Conservation (phyloP, 2,797 vertebrate genomes). For the Etheostoma perlongum region DNA sequence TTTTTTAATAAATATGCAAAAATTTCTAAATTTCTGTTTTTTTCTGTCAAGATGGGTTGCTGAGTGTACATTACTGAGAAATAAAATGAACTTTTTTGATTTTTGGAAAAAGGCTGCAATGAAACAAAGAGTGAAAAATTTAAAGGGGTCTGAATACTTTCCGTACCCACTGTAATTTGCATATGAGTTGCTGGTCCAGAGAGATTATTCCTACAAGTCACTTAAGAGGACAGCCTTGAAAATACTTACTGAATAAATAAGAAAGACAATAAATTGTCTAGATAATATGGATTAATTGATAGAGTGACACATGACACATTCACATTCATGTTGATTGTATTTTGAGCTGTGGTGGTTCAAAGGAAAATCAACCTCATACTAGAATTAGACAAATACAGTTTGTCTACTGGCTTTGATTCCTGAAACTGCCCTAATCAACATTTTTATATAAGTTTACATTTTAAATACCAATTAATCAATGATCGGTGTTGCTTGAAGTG, state of each 20-base stretch:
- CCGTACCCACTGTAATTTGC: no score
- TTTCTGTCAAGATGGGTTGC: no score
- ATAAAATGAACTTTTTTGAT: no score
- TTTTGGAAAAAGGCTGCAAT: no score
- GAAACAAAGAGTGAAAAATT: no score
- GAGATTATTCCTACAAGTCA: constrained; percentile 19
- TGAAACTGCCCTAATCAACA: background rate
- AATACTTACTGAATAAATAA: constrained; percentile 7
- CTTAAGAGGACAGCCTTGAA: background rate
- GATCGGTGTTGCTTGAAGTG: background rate
- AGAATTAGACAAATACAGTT: background rate
- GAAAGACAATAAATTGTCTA: background rate
- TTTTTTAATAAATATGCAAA: no score
- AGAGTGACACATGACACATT: background rate
- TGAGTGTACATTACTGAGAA: no score
- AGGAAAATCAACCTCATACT: background rate
- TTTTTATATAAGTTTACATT: no score
- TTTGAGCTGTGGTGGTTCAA: background rate
- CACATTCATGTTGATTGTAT: background rate
- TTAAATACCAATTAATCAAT: background rate
- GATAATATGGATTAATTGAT: no score
- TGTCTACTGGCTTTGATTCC: background rate
- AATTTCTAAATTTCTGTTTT: no score
- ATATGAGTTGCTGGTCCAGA: constrained; percentile 36
- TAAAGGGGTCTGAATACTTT: no score